Percentiles rank a stretch among this genome's conserved stretches.
Evolutionary conservation across 2,888 invertebrate genomes (phyloP).

Genomic region (Agonopterix arenella): DNA sequence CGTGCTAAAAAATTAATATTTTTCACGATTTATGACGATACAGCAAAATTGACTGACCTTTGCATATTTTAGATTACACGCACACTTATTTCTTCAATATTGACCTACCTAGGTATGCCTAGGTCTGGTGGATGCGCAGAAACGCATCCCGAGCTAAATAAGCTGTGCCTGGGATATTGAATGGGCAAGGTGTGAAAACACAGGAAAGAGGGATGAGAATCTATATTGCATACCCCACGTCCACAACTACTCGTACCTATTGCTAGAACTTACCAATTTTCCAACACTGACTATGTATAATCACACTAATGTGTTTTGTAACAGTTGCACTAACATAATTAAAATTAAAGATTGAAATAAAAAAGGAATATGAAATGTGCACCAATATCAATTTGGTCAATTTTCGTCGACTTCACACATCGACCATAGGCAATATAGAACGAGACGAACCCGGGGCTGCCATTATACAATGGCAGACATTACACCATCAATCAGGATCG

Average conservation of each 20-base stretch:
- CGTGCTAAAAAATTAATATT: too few relatives aligned
- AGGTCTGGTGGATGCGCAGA: slow-evolving; percentile 45
- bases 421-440: slow-evolving; percentile 35
- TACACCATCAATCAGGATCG: too few relatives aligned
- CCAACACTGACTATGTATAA: slow-evolving; percentile 17
- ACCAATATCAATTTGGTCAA: slow-evolving; percentile 23
- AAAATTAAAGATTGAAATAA: slow-evolving; percentile 28
- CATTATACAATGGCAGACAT: too few relatives aligned
- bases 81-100: slow-evolving; percentile 16
- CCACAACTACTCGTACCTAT: slow-evolving; percentile 17
- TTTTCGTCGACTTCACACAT: slow-evolving; percentile 48
- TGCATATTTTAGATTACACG: slow-evolving; percentile 30
- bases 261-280: slow-evolving; percentile 35
- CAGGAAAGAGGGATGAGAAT: slow-evolving; percentile 55
- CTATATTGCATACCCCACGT: slow-evolving; percentile 53
- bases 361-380: slow-evolving; percentile 47
- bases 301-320: slow-evolving; percentile 33
- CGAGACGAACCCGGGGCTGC: too few relatives aligned
- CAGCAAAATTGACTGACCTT: slow-evolving; percentile 41
- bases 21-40: slow-evolving; percentile 5
- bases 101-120: slow-evolving; percentile 28
- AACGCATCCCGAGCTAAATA: slow-evolving; percentile 41
- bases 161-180: slow-evolving; percentile 43
- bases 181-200: slow-evolving; percentile 51
- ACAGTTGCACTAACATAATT: slow-evolving; percentile 37